Evolutionary conservation across 2,797 vertebrate genomes (phyloP).

Genomic region (Synaphobranchus kaupii): DNA sequence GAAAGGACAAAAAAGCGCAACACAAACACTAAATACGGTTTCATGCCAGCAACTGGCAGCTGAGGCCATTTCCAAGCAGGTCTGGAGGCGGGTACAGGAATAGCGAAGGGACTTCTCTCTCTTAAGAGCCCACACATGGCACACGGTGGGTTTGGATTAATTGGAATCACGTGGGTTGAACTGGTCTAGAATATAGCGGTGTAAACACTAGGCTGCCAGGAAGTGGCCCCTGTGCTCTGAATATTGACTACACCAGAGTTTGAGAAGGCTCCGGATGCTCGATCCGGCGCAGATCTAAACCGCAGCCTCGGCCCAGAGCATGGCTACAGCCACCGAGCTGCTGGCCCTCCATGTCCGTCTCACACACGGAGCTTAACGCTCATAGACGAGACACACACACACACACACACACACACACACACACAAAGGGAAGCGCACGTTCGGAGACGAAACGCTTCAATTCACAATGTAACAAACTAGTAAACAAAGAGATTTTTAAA

Average conservation of each 20-base stretch:
- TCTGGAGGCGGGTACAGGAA: background rate
- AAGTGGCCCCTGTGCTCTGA: background rate
- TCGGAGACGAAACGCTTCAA: background rate
- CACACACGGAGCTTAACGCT: too few species aligned
- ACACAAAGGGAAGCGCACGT: background rate
- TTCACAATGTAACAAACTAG: background rate
- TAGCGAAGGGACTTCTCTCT: background rate
- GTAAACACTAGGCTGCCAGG: background rate
- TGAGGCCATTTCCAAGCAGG: background rate
- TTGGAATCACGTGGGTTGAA: background rate
- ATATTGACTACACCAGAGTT: background rate
- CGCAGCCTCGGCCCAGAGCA: background rate
- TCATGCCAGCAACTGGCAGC: background rate
- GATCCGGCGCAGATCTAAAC: conserved; percentile 24
- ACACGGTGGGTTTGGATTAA: background rate
- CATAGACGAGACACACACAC: too few species aligned
- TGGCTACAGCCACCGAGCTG: background rate
- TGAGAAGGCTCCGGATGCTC: conserved; percentile 22
- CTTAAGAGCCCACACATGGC: background rate
- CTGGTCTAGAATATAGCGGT: background rate
- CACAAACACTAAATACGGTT: background rate
- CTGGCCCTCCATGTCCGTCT: background rate
- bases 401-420: background rate
- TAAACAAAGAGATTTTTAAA: background rate
- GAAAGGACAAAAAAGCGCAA: background rate